phyloP scores from a whole-genome alignment of 2,888 invertebrate species.

The Andrena flavipes region DNA sequence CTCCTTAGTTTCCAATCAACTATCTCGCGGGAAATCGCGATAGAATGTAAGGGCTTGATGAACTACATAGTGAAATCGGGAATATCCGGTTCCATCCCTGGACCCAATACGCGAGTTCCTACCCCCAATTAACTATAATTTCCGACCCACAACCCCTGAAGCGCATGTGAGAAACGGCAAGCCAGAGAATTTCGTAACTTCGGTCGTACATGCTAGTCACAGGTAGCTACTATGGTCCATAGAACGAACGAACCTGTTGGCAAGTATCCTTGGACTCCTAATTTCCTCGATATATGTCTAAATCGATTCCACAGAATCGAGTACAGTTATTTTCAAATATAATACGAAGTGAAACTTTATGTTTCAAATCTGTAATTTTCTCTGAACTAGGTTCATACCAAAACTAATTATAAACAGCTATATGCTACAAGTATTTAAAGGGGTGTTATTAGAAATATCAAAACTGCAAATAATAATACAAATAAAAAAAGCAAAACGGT shows the following conservation, averaged over 20 bases:
- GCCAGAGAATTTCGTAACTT: conserved; percentile 44
- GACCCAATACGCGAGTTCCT: conserved; percentile 32
- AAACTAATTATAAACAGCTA: too few species aligned
- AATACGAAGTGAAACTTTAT: too few species aligned
- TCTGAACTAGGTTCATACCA: too few species aligned
- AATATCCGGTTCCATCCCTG: conserved; percentile 39
- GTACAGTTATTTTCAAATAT: background rate
- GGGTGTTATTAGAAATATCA: too few species aligned
- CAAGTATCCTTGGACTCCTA: background rate
- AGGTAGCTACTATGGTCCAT: background rate
- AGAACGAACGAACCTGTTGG: conserved; percentile 4
- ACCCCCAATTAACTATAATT: conserved; percentile 56
- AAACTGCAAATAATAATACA: too few species aligned
- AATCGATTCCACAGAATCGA: background rate
- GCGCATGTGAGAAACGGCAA: conserved; percentile 23
- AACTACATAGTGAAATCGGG: conserved; percentile 36
- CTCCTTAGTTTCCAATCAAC: conserved; percentile 19
- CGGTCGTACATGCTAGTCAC: conserved; percentile 22
- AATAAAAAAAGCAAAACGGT: too few species aligned
- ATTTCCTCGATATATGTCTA: background rate
- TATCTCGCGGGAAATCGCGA: conserved; percentile 13
- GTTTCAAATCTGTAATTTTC: too few species aligned
- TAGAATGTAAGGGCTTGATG: conserved; percentile 10
- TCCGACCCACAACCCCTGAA: conserved; percentile 46
- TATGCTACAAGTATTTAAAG: too few species aligned